Evolutionary conservation across 2,888 invertebrate species (phyloP), one percentile per base, ranked within the genome.

Genomic region (Orthosia cruda): DNA sequence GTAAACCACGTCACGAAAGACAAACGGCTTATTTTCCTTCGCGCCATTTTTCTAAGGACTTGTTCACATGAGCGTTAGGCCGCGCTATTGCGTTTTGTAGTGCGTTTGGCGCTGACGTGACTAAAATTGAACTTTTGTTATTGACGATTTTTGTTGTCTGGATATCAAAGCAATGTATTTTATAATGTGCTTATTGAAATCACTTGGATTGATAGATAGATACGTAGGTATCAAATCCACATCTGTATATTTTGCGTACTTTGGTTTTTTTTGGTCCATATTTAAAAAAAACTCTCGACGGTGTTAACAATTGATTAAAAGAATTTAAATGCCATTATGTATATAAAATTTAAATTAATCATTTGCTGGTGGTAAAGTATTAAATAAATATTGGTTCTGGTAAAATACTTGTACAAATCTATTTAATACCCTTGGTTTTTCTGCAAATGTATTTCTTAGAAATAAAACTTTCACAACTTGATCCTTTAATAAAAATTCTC

Each of bases 11-110:
- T 77, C 65, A 59, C 84, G 74, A 71, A 83, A 85, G 86, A 82
- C 81, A 84, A 81, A 86, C 81, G 64, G 77, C 77, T 80, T 76
- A 86, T 86, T 84, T 86, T 73, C 81, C 66, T 77, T 68, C 81
- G 67, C 79, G 70, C 86, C 66, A 85, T 83, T 85, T 80, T 64
- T 75, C 62, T 79, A 71, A 80, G 73, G 74, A 49, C 69, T 7
- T 16, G 57, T 32, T 0, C 47, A 72, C 72, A 71, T 64, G 57
- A 66, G 55, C 67, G 55, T 69, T 74, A 57, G 50, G 40, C 63
- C 65, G 4, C n/a, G n/a, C n/a, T n/a, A n/a, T n/a, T n/a, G n/a
- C n/a, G n/a, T n/a, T n/a, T n/a, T n/a, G n/a, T n/a, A n/a, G n/a
- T 61, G 74, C 55, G 71, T 68, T 61, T 59, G 13, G 67, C 45